Evolutionary conservation across 2,113 vertebrate genomes (phyloP).

Genomic region (Ctenomys sociabilis): DNA sequence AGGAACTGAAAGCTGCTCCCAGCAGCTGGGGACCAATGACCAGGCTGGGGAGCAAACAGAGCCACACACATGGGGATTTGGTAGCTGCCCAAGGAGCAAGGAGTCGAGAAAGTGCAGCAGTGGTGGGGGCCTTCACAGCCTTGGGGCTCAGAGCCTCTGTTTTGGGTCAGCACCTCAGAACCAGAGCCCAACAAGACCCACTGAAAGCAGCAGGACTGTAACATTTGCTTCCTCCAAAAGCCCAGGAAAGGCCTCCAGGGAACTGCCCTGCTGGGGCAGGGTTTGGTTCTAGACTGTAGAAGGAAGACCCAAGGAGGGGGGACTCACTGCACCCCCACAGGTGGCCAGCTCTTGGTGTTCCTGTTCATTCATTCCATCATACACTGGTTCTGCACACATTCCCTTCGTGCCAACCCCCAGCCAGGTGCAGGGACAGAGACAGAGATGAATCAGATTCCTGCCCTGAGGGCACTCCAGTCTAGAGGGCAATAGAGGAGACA

Average conservation of each 20-base stretch:
- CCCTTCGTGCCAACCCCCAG: not conserved
- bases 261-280: not conserved
- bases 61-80: not conserved
- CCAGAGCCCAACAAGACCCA: not conserved
- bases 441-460: constrained; percentile 33
- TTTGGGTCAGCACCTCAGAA: not conserved
- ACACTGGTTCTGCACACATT: not conserved
- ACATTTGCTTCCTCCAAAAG: not conserved
- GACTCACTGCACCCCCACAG: not conserved
- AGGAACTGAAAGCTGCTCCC: constrained; percentile 34
- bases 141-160: not conserved
- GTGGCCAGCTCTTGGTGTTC: not conserved
- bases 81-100: not conserved
- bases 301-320: not conserved
- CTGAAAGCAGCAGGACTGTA: not conserved
- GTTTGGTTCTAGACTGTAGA: not conserved
- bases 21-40: not conserved
- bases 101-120: not conserved
- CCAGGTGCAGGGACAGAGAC: not conserved
- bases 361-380: not conserved
- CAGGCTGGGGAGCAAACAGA: not conserved
- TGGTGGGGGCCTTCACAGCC: not conserved
- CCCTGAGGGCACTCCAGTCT: not conserved
- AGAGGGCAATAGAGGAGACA: not conserved
- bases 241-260: not conserved